Percentiles rank a stretch among this genome's conserved stretches.
Evolutionary conservation across 1,140 invertebrate genomes (phyloP).

Genomic region (Drosophila tsacasi): DNA sequence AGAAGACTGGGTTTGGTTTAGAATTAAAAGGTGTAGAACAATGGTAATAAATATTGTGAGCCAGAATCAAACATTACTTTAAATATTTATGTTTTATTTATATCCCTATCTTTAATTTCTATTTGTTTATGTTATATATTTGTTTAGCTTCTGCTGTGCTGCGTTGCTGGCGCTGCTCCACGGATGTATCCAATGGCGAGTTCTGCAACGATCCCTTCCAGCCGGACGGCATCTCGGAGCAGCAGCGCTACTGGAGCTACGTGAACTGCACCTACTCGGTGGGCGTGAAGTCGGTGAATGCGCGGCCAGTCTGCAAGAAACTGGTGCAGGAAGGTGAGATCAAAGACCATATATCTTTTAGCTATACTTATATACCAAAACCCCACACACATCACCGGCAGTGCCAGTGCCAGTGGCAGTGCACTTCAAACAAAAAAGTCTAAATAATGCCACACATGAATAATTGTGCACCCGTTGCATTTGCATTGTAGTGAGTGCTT

Average conservation of each 20-base stretch:
- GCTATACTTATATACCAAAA: neutral
- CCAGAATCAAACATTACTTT: too few relatives aligned
- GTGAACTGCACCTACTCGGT: constrained; percentile 83
- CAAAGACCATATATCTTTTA: neutral
- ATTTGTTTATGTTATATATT: neutral
- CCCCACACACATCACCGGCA: neutral
- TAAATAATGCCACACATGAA: constrained; percentile 21
- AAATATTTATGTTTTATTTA: neutral
- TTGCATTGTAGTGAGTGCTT: constrained; percentile 48
- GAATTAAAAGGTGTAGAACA: too few relatives aligned
- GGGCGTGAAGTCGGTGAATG: constrained; percentile 77
- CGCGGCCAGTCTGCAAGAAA: constrained; percentile 84
- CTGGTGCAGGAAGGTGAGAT: constrained; percentile 84
- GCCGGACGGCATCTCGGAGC: constrained; percentile 79
- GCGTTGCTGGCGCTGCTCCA: constrained; percentile 84
- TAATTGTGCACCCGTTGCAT: constrained; percentile 41
- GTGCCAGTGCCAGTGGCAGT: constrained; percentile 3
- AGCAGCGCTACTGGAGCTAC: constrained; percentile 85
- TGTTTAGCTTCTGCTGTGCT: constrained; percentile 70
- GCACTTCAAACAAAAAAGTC: constrained; percentile 19
- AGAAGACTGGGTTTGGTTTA: neutral
- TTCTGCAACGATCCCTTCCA: constrained; percentile 85
- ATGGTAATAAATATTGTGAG: neutral
- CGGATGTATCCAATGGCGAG: constrained; percentile 83
- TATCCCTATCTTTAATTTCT: neutral